Percentiles rank a stretch among this genome's conserved stretches.
phyloP scores from a whole-genome alignment of 2,113 vertebrate genomes.

The Gymnocephalus cernua region DNA sequence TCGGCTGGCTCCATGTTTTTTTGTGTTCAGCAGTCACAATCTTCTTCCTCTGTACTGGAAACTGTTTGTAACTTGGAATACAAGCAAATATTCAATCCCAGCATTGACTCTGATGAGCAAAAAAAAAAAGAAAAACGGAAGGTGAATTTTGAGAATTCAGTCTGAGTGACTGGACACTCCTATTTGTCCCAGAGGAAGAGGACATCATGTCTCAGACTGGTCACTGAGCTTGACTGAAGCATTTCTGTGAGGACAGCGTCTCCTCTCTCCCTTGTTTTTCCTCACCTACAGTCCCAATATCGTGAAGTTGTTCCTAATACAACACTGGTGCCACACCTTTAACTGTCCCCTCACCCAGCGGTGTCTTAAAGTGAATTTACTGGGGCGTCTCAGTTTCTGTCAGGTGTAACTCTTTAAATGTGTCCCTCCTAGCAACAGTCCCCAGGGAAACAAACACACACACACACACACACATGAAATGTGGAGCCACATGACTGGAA shows the following conservation, averaged over 20 bases:
- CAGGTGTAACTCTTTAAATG: constrained; percentile 53
- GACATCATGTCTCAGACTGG: constrained; percentile 27
- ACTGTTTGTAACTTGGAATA: background rate
- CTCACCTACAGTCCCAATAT: background rate
- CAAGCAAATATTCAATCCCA: constrained; percentile 49
- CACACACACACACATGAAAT: constrained; percentile 49
- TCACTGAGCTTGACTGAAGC: constrained; percentile 15
- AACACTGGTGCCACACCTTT: constrained; percentile 30
- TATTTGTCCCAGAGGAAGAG: background rate
- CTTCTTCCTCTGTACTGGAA: constrained; percentile 35
- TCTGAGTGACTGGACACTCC: constrained; percentile 17
- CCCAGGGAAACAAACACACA: constrained; percentile 46
- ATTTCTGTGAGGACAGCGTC: constrained; percentile 27
- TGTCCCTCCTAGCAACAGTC: constrained; percentile 32
- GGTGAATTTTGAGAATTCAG: constrained; percentile 17
- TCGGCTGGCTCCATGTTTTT: constrained; percentile 57
- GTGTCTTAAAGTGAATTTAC: constrained; percentile 41
- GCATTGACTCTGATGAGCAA: constrained; percentile 38
- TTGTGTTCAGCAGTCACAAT: constrained; percentile 35
- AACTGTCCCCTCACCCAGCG: constrained; percentile 20
- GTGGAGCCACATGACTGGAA: constrained; percentile 64
- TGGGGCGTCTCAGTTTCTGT: constrained; percentile 24
- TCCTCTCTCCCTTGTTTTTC: constrained; percentile 5
- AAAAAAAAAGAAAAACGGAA: constrained; percentile 9
- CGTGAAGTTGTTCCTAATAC: background rate